These are phyloP conservation scores for Actinia tenebrosa DNA, from an alignment of 64 coral and sea anemone species.

Conservation along the genomic window DNA sequence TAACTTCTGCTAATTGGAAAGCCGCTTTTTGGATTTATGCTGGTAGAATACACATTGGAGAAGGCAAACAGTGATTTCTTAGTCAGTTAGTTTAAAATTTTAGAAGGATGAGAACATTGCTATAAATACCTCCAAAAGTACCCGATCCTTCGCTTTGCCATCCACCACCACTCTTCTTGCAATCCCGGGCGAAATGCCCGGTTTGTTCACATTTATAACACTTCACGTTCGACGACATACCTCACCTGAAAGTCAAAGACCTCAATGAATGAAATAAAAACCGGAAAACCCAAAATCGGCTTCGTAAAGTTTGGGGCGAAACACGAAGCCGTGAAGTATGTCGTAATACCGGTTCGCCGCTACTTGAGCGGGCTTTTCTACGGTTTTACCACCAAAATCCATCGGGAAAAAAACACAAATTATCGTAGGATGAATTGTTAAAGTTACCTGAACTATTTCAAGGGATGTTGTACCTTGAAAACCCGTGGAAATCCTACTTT, in stretches of 20 bases:
- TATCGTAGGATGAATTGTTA: not conserved
- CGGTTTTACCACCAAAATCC: not conserved
- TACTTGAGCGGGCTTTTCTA: not conserved
- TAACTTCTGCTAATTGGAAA: not conserved
- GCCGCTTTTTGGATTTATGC: not conserved
- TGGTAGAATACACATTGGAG: not conserved
- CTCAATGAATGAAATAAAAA: conserved; percentile 1
- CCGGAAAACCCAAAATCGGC: not conserved
- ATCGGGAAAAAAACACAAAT: not conserved
- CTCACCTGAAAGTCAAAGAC: conserved; percentile 2
- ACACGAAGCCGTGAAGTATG: conserved; percentile 20
- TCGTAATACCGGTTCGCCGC: conserved; percentile 6
- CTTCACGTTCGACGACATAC: conserved; percentile 46
- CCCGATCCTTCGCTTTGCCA: not conserved
- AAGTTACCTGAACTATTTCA: conserved; percentile 3
- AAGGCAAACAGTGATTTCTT: not conserved
- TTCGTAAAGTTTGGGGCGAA: conserved; percentile 23
- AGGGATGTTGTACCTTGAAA: conserved; percentile 4
- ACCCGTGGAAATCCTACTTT: conserved; percentile 17
- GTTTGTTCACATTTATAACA: conserved; percentile 43
- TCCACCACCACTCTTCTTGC: conserved; percentile 9
- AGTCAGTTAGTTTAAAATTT: conserved; percentile 1
- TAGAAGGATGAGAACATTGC: not conserved
- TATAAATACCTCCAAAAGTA: conserved; percentile 51
- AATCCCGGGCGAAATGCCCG: conserved; percentile 47